These are phyloP conservation scores for Eclectus roratus DNA, from an alignment of 2,113 vertebrate genomes.

Conservation along the genomic window DNA sequence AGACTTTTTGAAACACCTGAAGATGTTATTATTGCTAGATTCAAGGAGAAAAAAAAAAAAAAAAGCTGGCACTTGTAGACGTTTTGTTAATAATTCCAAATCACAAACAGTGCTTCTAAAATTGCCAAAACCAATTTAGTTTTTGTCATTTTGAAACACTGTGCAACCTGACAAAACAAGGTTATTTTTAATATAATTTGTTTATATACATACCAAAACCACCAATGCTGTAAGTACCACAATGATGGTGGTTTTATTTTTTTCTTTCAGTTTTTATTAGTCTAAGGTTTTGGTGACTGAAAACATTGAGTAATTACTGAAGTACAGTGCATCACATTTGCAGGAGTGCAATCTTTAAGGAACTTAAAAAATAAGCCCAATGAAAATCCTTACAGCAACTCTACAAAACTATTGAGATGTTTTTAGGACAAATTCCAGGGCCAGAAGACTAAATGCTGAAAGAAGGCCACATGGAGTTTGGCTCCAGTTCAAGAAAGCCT, in stretches of 20 bases:
- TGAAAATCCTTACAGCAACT: not conserved
- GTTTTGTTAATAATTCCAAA: not conserved
- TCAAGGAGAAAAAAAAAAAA: not conserved
- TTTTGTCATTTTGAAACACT: not conserved
- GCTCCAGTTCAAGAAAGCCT: not conserved
- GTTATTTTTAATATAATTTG: not conserved
- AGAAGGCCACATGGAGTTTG: not conserved
- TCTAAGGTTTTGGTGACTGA: not conserved
- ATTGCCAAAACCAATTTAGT: not conserved
- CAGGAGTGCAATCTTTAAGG: not conserved
- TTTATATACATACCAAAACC: not conserved
- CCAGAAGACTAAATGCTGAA: not conserved
- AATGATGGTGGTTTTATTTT: not conserved
- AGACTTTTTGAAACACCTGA: not conserved
- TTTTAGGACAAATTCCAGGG: not conserved
- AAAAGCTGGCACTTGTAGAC: not conserved
- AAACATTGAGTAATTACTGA: not conserved
- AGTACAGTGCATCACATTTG: not conserved
- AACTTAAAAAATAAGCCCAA: not conserved
- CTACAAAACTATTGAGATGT: not conserved
- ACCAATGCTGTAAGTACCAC: not conserved
- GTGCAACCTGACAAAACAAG: not conserved
- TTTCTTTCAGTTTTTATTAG: not conserved
- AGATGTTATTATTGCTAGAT: not conserved
- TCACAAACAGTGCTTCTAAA: not conserved